Percentiles rank a stretch among this genome's conserved stretches.
These are phyloP conservation scores for Heteropelma amictum DNA, from an alignment of 2,888 invertebrate genomes.

Conservation along the genomic window DNA sequence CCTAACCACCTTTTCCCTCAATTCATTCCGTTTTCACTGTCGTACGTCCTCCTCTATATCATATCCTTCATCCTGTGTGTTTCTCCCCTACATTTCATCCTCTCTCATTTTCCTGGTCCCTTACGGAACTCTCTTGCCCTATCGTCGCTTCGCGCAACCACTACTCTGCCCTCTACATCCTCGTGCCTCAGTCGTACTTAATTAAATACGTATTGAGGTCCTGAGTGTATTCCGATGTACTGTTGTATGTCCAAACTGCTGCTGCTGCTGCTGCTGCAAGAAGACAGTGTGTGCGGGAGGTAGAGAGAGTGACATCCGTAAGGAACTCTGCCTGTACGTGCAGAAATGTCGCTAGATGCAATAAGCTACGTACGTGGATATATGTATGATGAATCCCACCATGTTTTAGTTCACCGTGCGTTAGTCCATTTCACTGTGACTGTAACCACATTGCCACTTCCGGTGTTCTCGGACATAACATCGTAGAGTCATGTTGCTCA, in stretches of 20 bases:
- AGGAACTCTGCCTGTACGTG: conserved; percentile 18
- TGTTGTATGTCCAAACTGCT: conserved; percentile 66
- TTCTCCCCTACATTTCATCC: conserved; percentile 1
- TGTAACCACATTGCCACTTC: conserved; percentile 2
- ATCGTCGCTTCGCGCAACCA: conserved; percentile 21
- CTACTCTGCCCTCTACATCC: conserved; percentile 4
- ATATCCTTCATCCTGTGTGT: conserved; percentile 26
- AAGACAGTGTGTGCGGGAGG: conserved; percentile 5
- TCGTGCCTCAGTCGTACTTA: conserved; percentile 70
- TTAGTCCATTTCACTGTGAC: neutral
- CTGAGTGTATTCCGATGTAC: conserved; percentile 76
- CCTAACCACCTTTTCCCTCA: conserved; percentile 9
- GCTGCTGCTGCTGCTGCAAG: conserved; percentile 21
- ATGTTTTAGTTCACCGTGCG: conserved; percentile 9
- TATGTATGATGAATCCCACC: conserved; percentile 17
- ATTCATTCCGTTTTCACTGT: conserved; percentile 22
- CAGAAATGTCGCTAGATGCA: conserved; percentile 6
- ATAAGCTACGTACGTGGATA: conserved; percentile 17
- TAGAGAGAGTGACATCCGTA: neutral
- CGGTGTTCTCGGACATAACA: conserved; percentile 6
- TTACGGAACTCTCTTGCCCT: conserved; percentile 7
- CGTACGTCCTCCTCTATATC: neutral
- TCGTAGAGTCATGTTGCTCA: conserved; percentile 6
- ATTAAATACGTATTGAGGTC: conserved; percentile 76
- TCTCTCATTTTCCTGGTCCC: conserved; percentile 19